Evolutionary conservation across 2,113 vertebrate species (phyloP).

Genomic region (Opisthocomus hoazin): DNA sequence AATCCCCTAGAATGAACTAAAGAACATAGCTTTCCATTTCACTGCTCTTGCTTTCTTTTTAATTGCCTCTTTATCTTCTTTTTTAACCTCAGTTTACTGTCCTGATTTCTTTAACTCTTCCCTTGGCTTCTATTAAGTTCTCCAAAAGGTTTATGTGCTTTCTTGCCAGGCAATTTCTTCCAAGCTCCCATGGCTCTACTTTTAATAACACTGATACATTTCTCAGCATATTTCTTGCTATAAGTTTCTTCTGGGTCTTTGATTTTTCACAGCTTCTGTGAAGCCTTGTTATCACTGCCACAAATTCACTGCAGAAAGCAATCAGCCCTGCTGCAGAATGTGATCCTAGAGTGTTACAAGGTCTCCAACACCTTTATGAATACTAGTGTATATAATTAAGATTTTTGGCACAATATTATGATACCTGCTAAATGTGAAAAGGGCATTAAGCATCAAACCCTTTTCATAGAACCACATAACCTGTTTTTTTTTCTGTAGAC

Average conservation of each 20-base stretch:
- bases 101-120: conserved; percentile 52
- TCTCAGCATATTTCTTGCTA: background rate
- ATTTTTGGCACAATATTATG: background rate
- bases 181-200: background rate
- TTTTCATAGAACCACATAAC: background rate
- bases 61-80: background rate
- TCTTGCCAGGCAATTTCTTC: conserved; percentile 3
- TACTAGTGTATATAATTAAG: background rate
- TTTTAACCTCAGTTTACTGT: conserved; percentile 14
- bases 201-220: conserved; percentile 16
- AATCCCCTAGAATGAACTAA: background rate
- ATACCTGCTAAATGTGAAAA: background rate
- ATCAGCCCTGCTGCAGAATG: background rate
- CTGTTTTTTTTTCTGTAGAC: background rate
- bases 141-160: conserved; percentile 1
- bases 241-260: background rate
- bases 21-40: background rate
- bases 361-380: background rate
- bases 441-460: background rate
- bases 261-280: conserved; percentile 14
- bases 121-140: conserved; percentile 15
- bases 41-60: background rate
- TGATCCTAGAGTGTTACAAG: background rate
- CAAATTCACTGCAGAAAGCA: background rate
- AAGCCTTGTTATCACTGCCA: background rate